phyloP scores from a whole-genome alignment of 1,140 invertebrate species.

The Microplitis demolitor region DNA sequence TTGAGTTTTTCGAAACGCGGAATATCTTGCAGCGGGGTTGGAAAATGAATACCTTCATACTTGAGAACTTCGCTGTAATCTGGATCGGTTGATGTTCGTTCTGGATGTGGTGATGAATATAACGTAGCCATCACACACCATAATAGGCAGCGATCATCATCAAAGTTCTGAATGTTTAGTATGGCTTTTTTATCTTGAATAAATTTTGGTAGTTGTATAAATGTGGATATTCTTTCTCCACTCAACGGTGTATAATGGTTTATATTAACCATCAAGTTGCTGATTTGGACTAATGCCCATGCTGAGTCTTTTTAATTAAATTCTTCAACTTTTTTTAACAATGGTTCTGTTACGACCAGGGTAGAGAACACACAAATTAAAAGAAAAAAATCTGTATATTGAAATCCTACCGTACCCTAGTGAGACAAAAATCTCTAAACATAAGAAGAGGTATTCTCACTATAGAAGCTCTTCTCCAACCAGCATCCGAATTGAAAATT shows the following conservation, averaged over 20 bases:
- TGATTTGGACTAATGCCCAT: constrained; percentile 26
- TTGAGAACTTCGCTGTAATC: constrained; percentile 43
- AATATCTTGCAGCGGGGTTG: constrained; percentile 49
- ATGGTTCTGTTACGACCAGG: too few relatives aligned
- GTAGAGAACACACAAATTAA: too few relatives aligned
- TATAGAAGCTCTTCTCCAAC: too few relatives aligned
- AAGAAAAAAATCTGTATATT: too few relatives aligned
- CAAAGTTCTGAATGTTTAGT: constrained; percentile 50
- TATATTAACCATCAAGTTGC: constrained; percentile 31
- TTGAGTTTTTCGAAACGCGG: constrained; percentile 50
- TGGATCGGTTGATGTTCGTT: constrained; percentile 42
- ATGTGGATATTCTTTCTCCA: constrained; percentile 36
- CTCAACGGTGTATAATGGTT: constrained; percentile 42
- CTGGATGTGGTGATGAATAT: constrained; percentile 37
- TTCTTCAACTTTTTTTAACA: constrained; percentile 30
- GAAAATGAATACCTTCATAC: constrained; percentile 49
- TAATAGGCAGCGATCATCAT: constrained; percentile 47
- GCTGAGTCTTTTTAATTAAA: constrained; percentile 26
- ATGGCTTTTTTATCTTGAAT: constrained; percentile 48
- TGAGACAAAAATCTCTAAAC: too few relatives aligned
- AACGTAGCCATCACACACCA: constrained; percentile 47
- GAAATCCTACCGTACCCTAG: too few relatives aligned
- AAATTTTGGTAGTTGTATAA: constrained; percentile 40
- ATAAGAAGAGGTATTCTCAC: too few relatives aligned
- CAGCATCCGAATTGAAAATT: too few relatives aligned